Conservation (phyloP, 2,888 invertebrate genomes). For the Protophormia terraenovae region DNA sequence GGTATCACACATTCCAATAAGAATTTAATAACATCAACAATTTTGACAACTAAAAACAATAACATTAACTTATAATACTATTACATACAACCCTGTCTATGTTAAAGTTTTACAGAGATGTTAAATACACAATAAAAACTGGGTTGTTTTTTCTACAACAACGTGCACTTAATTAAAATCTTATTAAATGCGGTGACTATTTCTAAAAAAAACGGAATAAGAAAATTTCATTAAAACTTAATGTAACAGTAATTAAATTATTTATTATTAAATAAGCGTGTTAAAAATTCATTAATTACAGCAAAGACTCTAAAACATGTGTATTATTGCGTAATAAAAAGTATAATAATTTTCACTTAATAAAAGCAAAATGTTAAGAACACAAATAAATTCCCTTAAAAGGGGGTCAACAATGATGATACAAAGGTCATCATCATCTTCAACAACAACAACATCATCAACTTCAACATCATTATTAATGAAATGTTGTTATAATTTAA, state of each 20-base stretch:
- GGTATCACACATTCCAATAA: too few species aligned
- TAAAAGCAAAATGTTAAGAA: conserved; percentile 45
- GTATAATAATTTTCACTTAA: not conserved
- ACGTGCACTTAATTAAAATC: conserved; percentile 2
- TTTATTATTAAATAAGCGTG: not conserved
- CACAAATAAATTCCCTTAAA: not conserved
- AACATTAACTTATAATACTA: not conserved
- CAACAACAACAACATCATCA: not conserved
- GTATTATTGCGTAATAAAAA: conserved; percentile 27
- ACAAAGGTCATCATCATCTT: conserved; percentile 15
- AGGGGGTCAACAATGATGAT: not conserved
- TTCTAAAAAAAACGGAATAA: not conserved
- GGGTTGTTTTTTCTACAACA: not conserved
- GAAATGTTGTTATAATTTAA: not conserved
- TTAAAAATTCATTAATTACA: not conserved
- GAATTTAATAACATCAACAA: not conserved
- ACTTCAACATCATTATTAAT: not conserved
- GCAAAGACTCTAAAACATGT: not conserved
- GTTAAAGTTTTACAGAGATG: conserved; percentile 14
- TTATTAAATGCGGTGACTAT: not conserved
- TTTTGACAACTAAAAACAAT: not conserved
- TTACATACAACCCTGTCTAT: not conserved
- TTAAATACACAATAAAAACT: not conserved
- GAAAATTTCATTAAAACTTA: not conserved
- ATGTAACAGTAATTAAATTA: too few species aligned